These are phyloP conservation scores for Toxonevra muliebris DNA, from an alignment of 2,888 invertebrate genomes.

Conservation along the genomic window DNA sequence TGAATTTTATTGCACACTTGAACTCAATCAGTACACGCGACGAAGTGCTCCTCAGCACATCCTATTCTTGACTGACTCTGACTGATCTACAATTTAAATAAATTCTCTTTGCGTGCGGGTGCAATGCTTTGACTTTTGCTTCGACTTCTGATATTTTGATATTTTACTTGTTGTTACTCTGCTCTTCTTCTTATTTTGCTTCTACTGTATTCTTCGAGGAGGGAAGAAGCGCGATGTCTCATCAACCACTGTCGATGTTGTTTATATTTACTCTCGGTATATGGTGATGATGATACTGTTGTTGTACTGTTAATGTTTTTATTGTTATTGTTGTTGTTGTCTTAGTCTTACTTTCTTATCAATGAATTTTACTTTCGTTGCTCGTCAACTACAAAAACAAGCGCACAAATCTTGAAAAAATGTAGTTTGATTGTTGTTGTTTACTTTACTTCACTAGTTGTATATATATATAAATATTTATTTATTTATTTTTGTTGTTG, in stretches of 20 bases:
- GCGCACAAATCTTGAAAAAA: background rate
- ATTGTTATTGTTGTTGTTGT: background rate
- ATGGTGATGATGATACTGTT: too few relatives aligned
- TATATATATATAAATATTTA: background rate
- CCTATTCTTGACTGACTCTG: conserved; percentile 42
- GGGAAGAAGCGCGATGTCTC: background rate
- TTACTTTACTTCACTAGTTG: background rate
- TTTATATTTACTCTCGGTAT: background rate
- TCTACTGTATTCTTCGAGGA: background rate
- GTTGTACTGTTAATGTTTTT: too few relatives aligned
- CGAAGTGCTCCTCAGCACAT: conserved; percentile 36
- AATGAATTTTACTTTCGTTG: conserved; percentile 42
- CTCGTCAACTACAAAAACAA: conserved; percentile 23
- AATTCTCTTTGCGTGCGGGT: conserved; percentile 1
- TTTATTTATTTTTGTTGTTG: conserved; percentile 11
- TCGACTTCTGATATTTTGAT: conserved; percentile 14
- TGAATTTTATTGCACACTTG: conserved; percentile 10
- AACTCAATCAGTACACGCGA: conserved; percentile 15
- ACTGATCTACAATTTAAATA: conserved; percentile 5
- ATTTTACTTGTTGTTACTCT: conserved; percentile 5
- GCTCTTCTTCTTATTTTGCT: conserved; percentile 8
- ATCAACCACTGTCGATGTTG: background rate
- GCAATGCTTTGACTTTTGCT: conserved; percentile 11
- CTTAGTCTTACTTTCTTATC: conserved; percentile 40
- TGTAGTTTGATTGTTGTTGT: conserved; percentile 7